phyloP scores from a whole-genome alignment of 2,113 vertebrate species.

The Oryzias melastigma region DNA sequence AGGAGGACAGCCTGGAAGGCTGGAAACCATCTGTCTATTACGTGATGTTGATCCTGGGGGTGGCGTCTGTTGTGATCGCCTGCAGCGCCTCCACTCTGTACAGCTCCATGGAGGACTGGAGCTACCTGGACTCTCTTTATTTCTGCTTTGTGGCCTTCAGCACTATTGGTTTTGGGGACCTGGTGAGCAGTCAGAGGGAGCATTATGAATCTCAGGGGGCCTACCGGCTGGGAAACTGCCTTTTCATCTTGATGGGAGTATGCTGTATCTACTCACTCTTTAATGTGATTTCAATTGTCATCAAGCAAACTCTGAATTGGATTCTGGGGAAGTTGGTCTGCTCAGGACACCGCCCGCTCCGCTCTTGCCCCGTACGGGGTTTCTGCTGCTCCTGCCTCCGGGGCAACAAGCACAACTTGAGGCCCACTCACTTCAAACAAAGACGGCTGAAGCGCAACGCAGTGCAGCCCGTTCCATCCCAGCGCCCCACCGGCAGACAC shows the following conservation, averaged over 20 bases:
- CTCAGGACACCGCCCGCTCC: conserved; percentile 39
- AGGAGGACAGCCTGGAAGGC: conserved; percentile 77
- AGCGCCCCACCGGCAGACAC: conserved; percentile 41
- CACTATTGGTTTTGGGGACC: conserved; percentile 81
- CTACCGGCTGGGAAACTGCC: conserved; percentile 76
- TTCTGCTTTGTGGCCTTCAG: conserved; percentile 83
- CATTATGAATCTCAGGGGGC: conserved; percentile 75
- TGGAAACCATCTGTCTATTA: conserved; percentile 82
- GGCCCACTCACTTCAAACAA: conserved; percentile 41
- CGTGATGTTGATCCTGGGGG: conserved; percentile 79
- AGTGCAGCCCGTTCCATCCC: conserved; percentile 67
- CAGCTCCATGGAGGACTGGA: conserved; percentile 80
- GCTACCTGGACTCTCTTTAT: conserved; percentile 79
- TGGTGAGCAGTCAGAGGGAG: conserved; percentile 78
- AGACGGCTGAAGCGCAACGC: conserved; percentile 67
- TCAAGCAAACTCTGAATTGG: conserved; percentile 82
- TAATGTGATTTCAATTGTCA: conserved; percentile 81
- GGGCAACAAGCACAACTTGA: conserved; percentile 31
- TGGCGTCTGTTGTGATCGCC: conserved; percentile 75
- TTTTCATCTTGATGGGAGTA: conserved; percentile 80
- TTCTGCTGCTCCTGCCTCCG: conserved; percentile 65
- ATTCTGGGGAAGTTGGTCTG: conserved; percentile 73
- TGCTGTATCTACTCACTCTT: conserved; percentile 83
- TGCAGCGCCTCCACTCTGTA: conserved; percentile 79
- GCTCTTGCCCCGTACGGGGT: conserved; percentile 44